Base-by-base conservation (phyloP, 1,140 invertebrate genomes). In the Trachymyrmex cornetzi region DNA sequence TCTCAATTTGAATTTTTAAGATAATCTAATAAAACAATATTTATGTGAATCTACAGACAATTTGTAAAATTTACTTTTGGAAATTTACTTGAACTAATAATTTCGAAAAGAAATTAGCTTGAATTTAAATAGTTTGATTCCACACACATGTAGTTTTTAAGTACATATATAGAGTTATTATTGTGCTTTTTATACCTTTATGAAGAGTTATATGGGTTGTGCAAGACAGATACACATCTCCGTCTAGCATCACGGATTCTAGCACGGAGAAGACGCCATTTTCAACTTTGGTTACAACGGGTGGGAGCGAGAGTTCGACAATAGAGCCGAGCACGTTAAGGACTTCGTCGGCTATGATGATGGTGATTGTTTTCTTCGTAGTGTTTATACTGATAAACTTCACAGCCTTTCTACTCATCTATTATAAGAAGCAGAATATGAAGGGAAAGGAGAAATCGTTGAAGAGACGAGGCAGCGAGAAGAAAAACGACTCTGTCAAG, bases 311-410 rank as follows among this genome's bases (percentile, higher is more conserved):
- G n/a, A 79, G 59, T 27, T 38, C 71, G 4, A 81, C 50, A 22
- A 48, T 80, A 0, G 87, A 91, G 16, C 64, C 90, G 27, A 91
- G 71, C 34, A 71, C 72, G 53, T 59, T 92, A 16, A 94, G 87
- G 84, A 95, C 86, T 53, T 95, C 92, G 44, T 95, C 94, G 5
- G 96, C 97, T 2, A 94, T 98, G 64, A 97, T 96, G 72, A 95
- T 98, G 64, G 96, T 98, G 63, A 97, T 98, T 16, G 97, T 97
- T 0, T 96, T 99, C 30, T 97, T 97, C 22, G 96, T 98, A 55
- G 95, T 97, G 30, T 98, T 99, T 92, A 95, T 99, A 1, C 94
- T 98, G n/a, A 95, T 98, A 16, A 99, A 99, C 94, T 93, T 98
- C 2, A 96, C 97, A 48, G 55, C 97, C 11, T 98, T 98, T 90